These are phyloP conservation scores for Portevinia maculata DNA, from an alignment of 2,888 invertebrate genomes.

Conservation along the genomic window DNA sequence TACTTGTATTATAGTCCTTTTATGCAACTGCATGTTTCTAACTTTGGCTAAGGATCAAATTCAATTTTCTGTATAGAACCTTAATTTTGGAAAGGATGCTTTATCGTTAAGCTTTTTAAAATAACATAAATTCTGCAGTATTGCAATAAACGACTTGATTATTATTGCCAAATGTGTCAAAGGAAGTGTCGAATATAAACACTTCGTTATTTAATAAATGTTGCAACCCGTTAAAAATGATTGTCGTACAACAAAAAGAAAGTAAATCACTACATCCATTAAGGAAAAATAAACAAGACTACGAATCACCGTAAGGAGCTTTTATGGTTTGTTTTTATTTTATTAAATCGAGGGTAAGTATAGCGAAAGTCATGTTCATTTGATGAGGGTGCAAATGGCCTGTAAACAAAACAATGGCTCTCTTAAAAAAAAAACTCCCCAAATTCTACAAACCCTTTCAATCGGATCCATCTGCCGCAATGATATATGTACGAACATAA, in stretches of 20 bases:
- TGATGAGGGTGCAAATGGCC: conserved; percentile 68
- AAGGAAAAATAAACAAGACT: conserved; percentile 18
- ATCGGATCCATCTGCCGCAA: conserved; percentile 44
- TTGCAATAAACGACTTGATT: too few species aligned
- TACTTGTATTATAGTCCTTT: too few species aligned
- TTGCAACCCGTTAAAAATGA: not conserved
- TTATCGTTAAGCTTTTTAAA: too few species aligned
- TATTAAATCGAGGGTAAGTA: conserved; percentile 59
- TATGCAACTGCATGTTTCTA: too few species aligned
- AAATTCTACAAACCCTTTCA: conserved; percentile 46
- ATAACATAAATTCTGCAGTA: too few species aligned
- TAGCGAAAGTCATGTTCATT: conserved; percentile 37
- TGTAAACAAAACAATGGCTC: conserved; percentile 67
- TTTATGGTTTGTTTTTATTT: conserved; percentile 60
- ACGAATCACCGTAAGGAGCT: conserved; percentile 46
- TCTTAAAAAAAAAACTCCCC: conserved; percentile 35
- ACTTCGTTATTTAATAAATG: not conserved
- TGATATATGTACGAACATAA: conserved; percentile 16
- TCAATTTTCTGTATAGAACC: too few species aligned
- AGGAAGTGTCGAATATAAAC: too few species aligned
- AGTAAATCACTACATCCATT: conserved; percentile 32
- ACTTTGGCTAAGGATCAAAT: too few species aligned
- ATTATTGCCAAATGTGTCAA: too few species aligned
- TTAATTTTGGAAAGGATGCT: too few species aligned
- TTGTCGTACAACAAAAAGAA: not conserved